Conservation (phyloP, 2,797 vertebrate genomes). For the Chelmon rostratus region DNA sequence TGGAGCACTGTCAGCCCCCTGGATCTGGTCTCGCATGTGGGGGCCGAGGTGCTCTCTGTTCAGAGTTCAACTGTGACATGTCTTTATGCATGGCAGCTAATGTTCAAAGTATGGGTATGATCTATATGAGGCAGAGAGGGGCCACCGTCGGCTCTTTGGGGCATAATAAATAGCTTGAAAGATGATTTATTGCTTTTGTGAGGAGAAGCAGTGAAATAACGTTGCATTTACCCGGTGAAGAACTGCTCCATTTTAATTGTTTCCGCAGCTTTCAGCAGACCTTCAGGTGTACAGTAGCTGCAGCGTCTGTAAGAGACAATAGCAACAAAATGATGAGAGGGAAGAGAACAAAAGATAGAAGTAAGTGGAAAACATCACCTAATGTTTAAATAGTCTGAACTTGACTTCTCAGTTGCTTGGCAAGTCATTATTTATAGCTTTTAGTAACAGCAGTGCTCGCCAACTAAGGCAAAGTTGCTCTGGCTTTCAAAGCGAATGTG, state of each 20-base stretch:
- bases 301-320: slow-evolving; percentile 48
- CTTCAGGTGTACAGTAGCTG: slow-evolving; percentile 57
- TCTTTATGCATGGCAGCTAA: slow-evolving; percentile 80
- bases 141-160: slow-evolving; percentile 71
- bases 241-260: slow-evolving; percentile 66
- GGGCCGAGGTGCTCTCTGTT: slow-evolving; percentile 60
- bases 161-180: slow-evolving; percentile 78
- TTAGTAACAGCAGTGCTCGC: slow-evolving; percentile 54
- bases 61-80: slow-evolving; percentile 80
- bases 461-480: slow-evolving; percentile 69
- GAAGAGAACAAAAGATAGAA: slow-evolving; percentile 19
- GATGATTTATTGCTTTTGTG: slow-evolving; percentile 77
- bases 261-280: slow-evolving; percentile 63
- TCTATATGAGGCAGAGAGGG: slow-evolving; percentile 76
- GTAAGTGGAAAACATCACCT: slow-evolving; percentile 1
- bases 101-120: slow-evolving; percentile 83
- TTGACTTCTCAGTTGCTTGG: slow-evolving; percentile 56
- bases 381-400: slow-evolving; percentile 68
- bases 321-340: slow-evolving; percentile 37
- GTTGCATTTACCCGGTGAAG: slow-evolving; percentile 52
- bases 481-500: slow-evolving; percentile 59
- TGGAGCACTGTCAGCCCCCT: slow-evolving; percentile 63
- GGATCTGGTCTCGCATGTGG: slow-evolving; percentile 67
- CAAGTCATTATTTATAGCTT: slow-evolving; percentile 76
- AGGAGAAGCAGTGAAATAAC: slow-evolving; percentile 69